These are phyloP conservation scores for Tenthredo mesomela DNA, from an alignment of 2,888 invertebrate genomes.

Conservation along the genomic window DNA sequence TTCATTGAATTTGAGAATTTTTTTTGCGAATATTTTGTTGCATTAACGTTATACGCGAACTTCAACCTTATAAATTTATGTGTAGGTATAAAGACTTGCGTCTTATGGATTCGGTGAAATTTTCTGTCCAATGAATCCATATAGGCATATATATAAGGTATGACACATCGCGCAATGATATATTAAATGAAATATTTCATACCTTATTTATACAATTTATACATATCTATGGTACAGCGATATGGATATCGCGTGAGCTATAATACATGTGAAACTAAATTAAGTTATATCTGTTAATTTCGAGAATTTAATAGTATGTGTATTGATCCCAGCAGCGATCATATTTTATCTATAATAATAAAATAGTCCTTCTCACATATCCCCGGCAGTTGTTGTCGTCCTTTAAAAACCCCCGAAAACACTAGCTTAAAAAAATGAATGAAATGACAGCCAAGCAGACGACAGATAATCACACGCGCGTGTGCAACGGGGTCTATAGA, in stretches of 20 bases:
- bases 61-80: too few species aligned
- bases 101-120: conserved; percentile 8
- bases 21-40: too few species aligned
- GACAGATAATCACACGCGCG: conserved; percentile 37
- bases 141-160: background rate
- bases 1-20: too few species aligned
- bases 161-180: background rate
- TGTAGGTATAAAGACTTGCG: background rate
- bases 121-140: background rate
- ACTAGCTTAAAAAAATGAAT: background rate
- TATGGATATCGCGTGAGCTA: background rate
- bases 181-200: background rate
- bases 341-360: background rate
- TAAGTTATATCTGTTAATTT: background rate
- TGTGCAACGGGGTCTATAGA: conserved; percentile 14
- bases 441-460: conserved; percentile 38
- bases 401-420: background rate
- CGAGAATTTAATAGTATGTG: background rate
- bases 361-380: background rate
- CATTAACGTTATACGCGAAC: too few species aligned
- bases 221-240: background rate
- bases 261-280: background rate
- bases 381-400: background rate
- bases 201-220: background rate
- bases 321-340: background rate